These are phyloP conservation scores for Austrofundulus limnaeus DNA, from an alignment of 2,113 vertebrate species.

Conservation along the genomic window DNA sequence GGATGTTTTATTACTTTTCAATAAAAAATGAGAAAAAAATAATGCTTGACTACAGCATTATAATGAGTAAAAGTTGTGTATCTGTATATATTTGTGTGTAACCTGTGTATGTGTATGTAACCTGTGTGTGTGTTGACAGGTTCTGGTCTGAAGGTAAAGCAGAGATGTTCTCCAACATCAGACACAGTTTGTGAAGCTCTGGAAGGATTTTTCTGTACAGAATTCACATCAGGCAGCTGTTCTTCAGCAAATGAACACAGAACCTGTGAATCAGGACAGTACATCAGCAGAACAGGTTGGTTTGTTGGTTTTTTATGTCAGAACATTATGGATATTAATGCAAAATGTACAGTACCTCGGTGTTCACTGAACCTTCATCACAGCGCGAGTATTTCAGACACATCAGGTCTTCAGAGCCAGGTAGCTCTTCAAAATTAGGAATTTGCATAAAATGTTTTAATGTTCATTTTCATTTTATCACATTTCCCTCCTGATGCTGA, in stretches of 20 bases:
- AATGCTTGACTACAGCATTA: no score
- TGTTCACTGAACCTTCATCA: no score
- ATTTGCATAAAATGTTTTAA: no score
- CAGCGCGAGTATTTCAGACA: no score
- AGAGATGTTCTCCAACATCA: fast-evolving
- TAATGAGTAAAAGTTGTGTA: no score
- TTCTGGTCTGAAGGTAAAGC: constrained; percentile 3
- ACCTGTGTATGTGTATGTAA: background rate
- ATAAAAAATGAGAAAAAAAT: no score
- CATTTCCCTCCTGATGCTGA: background rate
- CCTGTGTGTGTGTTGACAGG: fast-evolving
- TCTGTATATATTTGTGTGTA: no score
- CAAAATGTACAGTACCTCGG: no score
- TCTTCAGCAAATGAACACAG: constrained; percentile 3
- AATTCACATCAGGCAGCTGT: background rate
- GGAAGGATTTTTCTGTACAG: constrained; percentile 37
- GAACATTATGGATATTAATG: background rate
- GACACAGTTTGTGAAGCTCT: constrained; percentile 34
- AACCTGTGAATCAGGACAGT: constrained; percentile 8
- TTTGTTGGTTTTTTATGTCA: background rate
- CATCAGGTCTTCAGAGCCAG: no score
- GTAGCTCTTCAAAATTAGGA: no score
- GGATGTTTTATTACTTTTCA: no score
- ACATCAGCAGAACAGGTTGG: constrained; percentile 1
- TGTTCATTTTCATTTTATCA: no score